phyloP scores from a whole-genome alignment of 2,113 vertebrate genomes.

The Regulus satrapa region DNA sequence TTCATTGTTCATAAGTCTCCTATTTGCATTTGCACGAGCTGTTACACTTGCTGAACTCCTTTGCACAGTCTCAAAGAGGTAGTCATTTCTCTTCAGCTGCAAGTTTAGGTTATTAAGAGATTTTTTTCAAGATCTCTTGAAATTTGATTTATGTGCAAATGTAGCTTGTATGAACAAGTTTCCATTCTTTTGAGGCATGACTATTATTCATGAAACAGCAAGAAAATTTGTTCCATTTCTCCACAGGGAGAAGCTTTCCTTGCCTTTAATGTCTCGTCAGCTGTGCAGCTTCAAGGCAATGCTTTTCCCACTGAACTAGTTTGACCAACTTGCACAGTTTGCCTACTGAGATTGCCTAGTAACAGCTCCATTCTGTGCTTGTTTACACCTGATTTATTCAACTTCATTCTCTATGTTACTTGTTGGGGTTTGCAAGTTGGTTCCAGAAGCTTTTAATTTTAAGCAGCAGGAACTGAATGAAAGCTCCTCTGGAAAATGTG shows the following conservation, averaged over 20 bases:
- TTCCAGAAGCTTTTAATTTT: constrained; percentile 65
- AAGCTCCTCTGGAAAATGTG: constrained; percentile 45
- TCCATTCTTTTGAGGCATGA: neutral
- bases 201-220: constrained; percentile 35
- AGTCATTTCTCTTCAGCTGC: neutral
- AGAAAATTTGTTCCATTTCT: constrained; percentile 43
- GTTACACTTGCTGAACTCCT: neutral
- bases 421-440: neutral
- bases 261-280: neutral
- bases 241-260: neutral
- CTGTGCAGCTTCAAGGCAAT: constrained; percentile 44
- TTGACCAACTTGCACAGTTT: constrained; percentile 52
- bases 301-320: constrained; percentile 22
- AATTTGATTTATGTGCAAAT: constrained; percentile 7
- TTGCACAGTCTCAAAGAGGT: neutral
- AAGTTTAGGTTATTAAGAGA: neutral
- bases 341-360: constrained; percentile 67
- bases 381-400: constrained; percentile 23
- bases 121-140: neutral
- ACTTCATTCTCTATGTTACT: neutral
- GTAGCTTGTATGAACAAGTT: neutral
- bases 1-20: neutral
- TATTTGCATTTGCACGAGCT: neutral
- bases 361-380: constrained; percentile 15
- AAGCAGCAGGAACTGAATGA: constrained; percentile 59